A percentile compares a stretch with the other conserved stretches of the same genome.
Conservation (phyloP, 2,113 vertebrate species). For the Halichoerus grypus region DNA sequence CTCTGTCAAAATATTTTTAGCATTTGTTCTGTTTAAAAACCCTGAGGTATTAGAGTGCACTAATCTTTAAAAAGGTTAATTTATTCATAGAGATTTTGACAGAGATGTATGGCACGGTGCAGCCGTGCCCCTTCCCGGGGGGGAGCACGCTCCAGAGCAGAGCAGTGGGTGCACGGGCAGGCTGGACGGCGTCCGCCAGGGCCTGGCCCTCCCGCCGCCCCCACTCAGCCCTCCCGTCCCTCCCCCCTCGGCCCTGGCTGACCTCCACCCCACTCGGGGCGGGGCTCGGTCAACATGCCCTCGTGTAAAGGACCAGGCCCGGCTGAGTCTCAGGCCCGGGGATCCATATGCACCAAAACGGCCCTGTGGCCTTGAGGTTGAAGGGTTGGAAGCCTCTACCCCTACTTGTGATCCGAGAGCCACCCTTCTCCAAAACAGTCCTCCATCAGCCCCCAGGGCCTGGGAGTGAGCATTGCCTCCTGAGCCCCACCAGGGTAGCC, state of each 20-base stretch:
- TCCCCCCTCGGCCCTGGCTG: fast-evolving
- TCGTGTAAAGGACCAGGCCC: no score
- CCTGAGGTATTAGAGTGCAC: constrained; percentile 98
- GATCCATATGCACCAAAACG: fast-evolving
- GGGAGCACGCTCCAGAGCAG: constrained; percentile 87
- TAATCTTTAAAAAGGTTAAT: constrained; percentile 99
- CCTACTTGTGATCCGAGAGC: neutral
- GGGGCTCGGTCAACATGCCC: fast-evolving
- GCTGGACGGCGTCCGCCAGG: neutral
- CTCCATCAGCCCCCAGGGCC: neutral
- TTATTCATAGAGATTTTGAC: constrained; percentile 99
- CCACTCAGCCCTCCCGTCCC: neutral
- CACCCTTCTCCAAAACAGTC: neutral
- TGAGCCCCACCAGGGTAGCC: neutral
- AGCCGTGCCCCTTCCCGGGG: constrained; percentile 94
- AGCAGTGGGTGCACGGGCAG: neutral
- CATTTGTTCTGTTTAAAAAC: constrained; percentile 94
- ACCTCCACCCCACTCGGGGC: neutral
- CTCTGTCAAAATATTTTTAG: constrained; percentile 93
- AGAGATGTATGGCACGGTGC: constrained; percentile 97
- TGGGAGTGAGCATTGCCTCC: neutral
- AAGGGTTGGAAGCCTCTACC: neutral
- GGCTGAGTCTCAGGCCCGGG: neutral
- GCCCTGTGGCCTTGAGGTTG: neutral
- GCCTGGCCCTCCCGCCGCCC: neutral